Conservation (phyloP, 2,888 invertebrate species). For the Glaucopsyche alexis region DNA sequence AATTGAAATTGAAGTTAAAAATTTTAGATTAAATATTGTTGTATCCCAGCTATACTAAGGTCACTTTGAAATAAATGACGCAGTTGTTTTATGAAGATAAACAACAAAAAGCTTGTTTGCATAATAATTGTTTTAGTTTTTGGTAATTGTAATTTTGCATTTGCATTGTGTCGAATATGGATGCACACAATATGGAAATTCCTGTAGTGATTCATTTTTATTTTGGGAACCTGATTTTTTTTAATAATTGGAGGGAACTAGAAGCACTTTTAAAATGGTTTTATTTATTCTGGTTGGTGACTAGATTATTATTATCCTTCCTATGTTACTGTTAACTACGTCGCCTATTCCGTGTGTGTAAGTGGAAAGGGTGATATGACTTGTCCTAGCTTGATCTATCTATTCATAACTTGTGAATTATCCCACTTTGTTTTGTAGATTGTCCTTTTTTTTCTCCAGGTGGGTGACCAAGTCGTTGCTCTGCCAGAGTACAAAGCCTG, state of each 20-base stretch:
- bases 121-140: constrained; percentile 1
- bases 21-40: background rate
- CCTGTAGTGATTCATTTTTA: background rate
- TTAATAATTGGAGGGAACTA: background rate
- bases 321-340: no score
- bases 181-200: constrained; percentile 6
- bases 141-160: background rate
- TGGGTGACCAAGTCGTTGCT: constrained; percentile 90
- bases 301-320: no score
- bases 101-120: background rate
- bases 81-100: background rate
- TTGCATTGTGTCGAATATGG: background rate
- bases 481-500: constrained; percentile 92
- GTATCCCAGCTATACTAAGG: background rate
- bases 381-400: no score
- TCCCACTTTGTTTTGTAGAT: background rate
- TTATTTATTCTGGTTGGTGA: no score
- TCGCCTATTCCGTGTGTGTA: no score
- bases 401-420: no score
- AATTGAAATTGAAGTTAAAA: background rate
- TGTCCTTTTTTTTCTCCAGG: constrained; percentile 64
- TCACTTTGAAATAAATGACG: background rate
- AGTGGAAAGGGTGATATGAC: no score
- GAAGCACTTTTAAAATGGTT: background rate
- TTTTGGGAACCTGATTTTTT: background rate